These are phyloP conservation scores for Aphidoletes aphidimyza DNA, from an alignment of 2,888 invertebrate species.

Conservation along the genomic window DNA sequence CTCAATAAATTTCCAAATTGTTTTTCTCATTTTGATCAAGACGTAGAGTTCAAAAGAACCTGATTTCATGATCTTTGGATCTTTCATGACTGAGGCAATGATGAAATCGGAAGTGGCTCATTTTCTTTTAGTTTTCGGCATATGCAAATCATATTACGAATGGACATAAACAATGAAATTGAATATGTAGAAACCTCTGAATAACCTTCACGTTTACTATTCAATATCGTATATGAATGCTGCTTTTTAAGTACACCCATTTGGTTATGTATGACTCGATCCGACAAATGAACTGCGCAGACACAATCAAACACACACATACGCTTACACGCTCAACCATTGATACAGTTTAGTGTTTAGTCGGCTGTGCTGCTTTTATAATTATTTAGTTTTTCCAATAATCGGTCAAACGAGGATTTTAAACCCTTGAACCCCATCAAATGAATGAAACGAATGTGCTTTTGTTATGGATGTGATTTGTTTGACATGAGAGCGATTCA, in stretches of 20 bases:
- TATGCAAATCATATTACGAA: neutral
- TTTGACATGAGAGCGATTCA: too few relatives aligned
- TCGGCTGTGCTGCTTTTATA: neutral
- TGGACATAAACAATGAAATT: neutral
- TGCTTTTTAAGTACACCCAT: slow-evolving; percentile 16
- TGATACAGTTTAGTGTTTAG: too few relatives aligned
- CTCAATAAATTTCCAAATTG: too few relatives aligned
- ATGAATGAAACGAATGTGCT: too few relatives aligned
- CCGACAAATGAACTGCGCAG: neutral
- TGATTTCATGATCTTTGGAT: too few relatives aligned
- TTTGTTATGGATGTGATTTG: too few relatives aligned
- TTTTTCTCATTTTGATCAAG: too few relatives aligned
- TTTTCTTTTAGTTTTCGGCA: neutral
- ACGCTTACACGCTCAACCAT: too few relatives aligned
- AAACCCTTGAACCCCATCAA: too few relatives aligned
- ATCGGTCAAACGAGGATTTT: neutral
- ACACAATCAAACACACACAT: neutral
- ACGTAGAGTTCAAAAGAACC: too few relatives aligned
- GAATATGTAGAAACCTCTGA: neutral
- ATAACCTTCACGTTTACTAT: slow-evolving; percentile 40
- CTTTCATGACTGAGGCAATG: neutral
- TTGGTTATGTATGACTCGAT: neutral
- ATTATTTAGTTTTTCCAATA: neutral
- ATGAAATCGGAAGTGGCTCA: slow-evolving; percentile 14
- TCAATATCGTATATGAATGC: slow-evolving; percentile 44